phyloP scores from a whole-genome alignment of 2,888 invertebrate genomes.

The Hymenopus coronatus region DNA sequence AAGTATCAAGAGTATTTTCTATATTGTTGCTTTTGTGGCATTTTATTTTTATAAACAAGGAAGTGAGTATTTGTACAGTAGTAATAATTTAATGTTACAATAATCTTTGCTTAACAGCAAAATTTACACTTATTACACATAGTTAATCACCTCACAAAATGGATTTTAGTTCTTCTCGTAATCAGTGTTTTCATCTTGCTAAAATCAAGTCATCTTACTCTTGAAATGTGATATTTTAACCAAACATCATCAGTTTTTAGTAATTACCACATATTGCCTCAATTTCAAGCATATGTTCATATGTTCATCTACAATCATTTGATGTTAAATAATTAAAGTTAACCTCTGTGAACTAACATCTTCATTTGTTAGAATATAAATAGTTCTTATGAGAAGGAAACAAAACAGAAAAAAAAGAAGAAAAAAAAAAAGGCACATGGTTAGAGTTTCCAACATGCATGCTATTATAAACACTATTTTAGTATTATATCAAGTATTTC shows the following conservation, averaged over 20 bases:
- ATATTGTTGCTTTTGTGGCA: neutral
- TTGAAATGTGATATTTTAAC: too few species aligned
- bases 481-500: neutral
- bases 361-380: neutral
- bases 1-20: neutral
- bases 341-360: neutral
- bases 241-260: neutral
- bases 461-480: neutral
- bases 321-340: neutral
- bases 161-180: too few species aligned
- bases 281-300: neutral
- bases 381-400: neutral
- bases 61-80: neutral
- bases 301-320: too few species aligned
- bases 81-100: neutral
- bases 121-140: neutral
- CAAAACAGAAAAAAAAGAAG: neutral
- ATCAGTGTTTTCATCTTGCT: too few species aligned
- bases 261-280: neutral
- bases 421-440: neutral
- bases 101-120: neutral
- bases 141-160: too few species aligned
- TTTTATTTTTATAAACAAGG: neutral
- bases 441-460: neutral
- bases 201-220: too few species aligned